Conservation (phyloP, 2,888 invertebrate species). For the Nomada flava region DNA sequence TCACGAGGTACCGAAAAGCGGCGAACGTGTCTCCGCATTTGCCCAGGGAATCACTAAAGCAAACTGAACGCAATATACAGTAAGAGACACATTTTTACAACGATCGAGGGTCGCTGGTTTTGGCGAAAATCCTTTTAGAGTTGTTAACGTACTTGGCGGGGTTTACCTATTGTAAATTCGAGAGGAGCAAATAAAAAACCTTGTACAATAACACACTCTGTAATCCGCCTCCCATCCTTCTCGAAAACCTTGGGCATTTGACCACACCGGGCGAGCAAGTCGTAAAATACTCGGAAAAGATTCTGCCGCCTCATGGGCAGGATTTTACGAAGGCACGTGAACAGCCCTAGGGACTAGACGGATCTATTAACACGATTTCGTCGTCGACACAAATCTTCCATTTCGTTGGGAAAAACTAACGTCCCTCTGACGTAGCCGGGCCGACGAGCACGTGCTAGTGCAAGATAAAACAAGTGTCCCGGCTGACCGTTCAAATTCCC, state of each 20-base stretch:
- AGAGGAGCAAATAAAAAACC: conserved; percentile 44
- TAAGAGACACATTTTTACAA: not conserved
- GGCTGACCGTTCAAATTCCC: conserved; percentile 12
- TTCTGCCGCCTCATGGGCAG: conserved; percentile 17
- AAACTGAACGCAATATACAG: not conserved
- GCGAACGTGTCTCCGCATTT: not conserved
- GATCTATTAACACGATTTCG: conserved; percentile 66
- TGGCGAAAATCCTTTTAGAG: not conserved
- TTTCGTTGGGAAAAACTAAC: conserved; percentile 53
- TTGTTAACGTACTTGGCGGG: too few relatives aligned
- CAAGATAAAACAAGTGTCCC: conserved; percentile 13
- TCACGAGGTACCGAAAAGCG: not conserved
- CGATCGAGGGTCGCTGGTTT: not conserved
- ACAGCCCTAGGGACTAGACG: conserved; percentile 44
- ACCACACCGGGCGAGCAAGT: conserved; percentile 47
- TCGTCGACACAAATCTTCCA: conserved; percentile 64
- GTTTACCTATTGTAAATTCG: conserved; percentile 34
- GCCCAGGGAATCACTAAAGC: not conserved
- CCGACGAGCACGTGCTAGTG: conserved; percentile 51
- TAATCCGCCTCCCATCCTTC: not conserved
- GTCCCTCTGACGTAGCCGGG: conserved; percentile 1
- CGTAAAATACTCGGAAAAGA: conserved; percentile 60
- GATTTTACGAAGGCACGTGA: conserved; percentile 64
- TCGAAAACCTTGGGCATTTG: conserved; percentile 11
- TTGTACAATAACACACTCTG: conserved; percentile 23